phyloP scores from a whole-genome alignment of 2,113 vertebrate species.

The Pseudopipra pipra region DNA sequence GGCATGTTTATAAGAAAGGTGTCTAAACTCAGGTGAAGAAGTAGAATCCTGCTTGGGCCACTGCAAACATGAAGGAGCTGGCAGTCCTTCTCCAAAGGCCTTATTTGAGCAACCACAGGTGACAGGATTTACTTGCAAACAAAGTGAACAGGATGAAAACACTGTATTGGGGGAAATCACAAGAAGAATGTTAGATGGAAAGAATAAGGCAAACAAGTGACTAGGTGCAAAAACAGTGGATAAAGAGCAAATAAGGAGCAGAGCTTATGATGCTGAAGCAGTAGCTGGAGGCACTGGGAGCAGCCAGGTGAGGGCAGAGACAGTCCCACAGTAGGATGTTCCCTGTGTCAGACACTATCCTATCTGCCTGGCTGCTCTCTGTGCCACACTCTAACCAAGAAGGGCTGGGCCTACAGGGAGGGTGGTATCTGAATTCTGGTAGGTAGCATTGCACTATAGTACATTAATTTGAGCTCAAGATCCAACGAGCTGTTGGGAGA shows the following conservation, averaged over 20 bases:
- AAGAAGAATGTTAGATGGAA: not conserved
- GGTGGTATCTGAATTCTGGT: not conserved
- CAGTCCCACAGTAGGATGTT: not conserved
- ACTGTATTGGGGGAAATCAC: not conserved
- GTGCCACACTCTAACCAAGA: not conserved
- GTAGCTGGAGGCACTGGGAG: not conserved
- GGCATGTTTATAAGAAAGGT: not conserved
- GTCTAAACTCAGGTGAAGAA: not conserved
- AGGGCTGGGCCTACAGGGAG: not conserved
- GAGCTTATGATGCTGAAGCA: not conserved
- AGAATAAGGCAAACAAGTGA: not conserved
- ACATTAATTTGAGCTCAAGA: not conserved
- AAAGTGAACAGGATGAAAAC: not conserved
- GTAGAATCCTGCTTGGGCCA: not conserved
- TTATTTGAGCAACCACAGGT: not conserved
- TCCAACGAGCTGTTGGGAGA: not conserved
- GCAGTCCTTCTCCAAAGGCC: not conserved
- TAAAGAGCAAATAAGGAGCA: not conserved
- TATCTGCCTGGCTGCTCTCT: not conserved
- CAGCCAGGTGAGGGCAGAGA: not conserved
- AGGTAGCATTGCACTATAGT: accelerated
- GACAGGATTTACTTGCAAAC: not conserved
- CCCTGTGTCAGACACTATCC: not conserved
- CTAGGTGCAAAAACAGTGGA: not conserved
- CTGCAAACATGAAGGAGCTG: not conserved